Evolutionary conservation across 2,888 invertebrate species (phyloP).

Genomic region (Ichneumoninae sp.): DNA sequence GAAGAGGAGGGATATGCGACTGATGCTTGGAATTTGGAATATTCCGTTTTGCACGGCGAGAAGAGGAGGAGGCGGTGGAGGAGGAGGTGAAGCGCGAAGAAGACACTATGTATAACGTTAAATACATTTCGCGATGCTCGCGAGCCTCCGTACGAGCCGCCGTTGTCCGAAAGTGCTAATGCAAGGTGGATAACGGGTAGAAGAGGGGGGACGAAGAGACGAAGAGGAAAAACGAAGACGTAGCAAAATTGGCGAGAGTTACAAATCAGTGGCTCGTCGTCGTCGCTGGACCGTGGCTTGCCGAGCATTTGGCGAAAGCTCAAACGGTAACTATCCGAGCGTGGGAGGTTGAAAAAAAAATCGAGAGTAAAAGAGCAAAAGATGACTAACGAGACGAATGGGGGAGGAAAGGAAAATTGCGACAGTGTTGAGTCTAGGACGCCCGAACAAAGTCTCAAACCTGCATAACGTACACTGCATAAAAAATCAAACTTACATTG

Average conservation of each 20-base stretch:
- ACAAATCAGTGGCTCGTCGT: conserved; percentile 49
- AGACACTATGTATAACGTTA: conserved; percentile 21
- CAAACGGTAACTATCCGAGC: conserved; percentile 63
- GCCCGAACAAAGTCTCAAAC: conserved; percentile 59
- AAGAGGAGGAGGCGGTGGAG: background rate
- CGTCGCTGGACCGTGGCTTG: conserved; percentile 35
- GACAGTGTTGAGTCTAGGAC: conserved; percentile 35
- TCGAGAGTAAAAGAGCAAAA: conserved; percentile 1
- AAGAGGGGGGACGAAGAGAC: conserved; percentile 34
- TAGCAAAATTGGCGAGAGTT: conserved; percentile 23
- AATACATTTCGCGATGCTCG: background rate
- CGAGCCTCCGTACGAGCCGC: background rate
- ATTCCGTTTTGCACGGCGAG: conserved; percentile 26
- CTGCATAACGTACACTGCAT: no score
- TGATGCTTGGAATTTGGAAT: conserved; percentile 27
- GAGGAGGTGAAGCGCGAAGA: conserved; percentile 12
- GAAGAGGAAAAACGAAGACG: conserved; percentile 28
- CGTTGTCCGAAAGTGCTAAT: conserved; percentile 22
- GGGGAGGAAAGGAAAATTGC: background rate
- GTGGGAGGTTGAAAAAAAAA: conserved; percentile 22
- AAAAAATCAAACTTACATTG: no score
- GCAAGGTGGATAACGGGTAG: conserved; percentile 37
- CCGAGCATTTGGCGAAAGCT: conserved; percentile 58
- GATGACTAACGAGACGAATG: conserved; percentile 21
- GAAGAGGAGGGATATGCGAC: conserved; percentile 17